phyloP scores from a whole-genome alignment of 2,797 vertebrate species.

The Denticeps clupeoides region DNA sequence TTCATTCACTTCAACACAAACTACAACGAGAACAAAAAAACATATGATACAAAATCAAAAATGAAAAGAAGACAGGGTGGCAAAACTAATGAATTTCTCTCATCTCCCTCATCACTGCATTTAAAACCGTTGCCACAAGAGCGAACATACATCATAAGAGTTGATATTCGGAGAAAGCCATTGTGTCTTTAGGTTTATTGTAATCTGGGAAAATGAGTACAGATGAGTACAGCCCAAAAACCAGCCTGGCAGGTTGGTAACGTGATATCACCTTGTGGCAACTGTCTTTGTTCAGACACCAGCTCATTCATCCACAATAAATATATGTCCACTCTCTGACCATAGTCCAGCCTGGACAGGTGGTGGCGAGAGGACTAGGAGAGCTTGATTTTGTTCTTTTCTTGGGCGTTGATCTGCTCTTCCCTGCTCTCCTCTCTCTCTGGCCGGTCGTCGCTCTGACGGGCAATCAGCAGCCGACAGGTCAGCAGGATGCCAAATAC shows the following conservation, averaged over 20 bases:
- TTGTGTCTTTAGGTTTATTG: not conserved
- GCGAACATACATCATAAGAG: constrained; percentile 43
- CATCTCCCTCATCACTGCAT: constrained; percentile 20
- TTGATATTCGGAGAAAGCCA: constrained; percentile 5
- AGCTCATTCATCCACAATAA: constrained; percentile 40
- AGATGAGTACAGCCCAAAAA: not conserved
- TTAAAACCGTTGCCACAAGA: constrained; percentile 38
- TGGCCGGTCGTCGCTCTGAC: constrained; percentile 82
- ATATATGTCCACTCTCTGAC: constrained; percentile 1
- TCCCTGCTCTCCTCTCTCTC: constrained; percentile 64
- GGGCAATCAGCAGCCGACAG: constrained; percentile 90
- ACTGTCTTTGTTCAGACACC: constrained; percentile 38
- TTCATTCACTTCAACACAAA: too few species aligned
- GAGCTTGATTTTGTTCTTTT: constrained; percentile 92
- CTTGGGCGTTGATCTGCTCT: constrained; percentile 67
- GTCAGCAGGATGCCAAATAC: constrained; percentile 97
- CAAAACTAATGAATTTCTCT: constrained; percentile 13
- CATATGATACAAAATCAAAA: constrained; percentile 1
- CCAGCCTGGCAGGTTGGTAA: not conserved
- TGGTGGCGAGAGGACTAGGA: constrained; percentile 54
- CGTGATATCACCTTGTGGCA: constrained; percentile 33
- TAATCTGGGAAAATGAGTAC: not conserved
- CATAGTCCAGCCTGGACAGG: constrained; percentile 15
- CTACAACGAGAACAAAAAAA: not conserved
- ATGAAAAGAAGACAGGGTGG: constrained; percentile 8